phyloP scores from a whole-genome alignment of 1,140 invertebrate species.

The Bombus balteatus region DNA sequence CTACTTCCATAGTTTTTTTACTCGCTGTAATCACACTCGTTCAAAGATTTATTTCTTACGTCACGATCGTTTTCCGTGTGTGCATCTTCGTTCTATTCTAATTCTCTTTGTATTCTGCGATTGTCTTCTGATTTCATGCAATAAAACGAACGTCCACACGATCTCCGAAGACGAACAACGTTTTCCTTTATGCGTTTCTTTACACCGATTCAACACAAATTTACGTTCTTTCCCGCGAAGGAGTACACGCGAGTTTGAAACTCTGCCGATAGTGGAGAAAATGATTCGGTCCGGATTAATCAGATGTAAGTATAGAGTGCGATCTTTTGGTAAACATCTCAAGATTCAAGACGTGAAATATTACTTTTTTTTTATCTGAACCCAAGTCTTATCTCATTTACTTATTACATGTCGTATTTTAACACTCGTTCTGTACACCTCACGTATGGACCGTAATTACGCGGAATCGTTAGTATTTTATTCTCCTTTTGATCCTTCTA shows the following conservation, averaged over 20 bases:
- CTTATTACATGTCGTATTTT: constrained; percentile 30
- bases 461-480: background rate
- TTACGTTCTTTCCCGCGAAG: background rate
- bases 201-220: background rate
- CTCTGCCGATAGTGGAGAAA: background rate
- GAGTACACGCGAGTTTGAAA: background rate
- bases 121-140: no score
- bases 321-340: constrained; percentile 17
- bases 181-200: background rate
- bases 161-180: background rate
- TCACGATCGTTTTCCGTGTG: constrained; percentile 34
- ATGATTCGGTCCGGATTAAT: background rate
- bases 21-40: background rate
- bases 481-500: background rate
- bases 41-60: background rate
- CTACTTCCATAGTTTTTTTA: background rate
- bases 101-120: no score
- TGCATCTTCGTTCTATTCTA: background rate
- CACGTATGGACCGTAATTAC: background rate
- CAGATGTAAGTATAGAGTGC: background rate
- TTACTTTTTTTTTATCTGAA: constrained; percentile 40
- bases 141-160: background rate
- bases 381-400: constrained; percentile 46
- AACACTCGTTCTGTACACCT: background rate
- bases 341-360: background rate